A percentile compares a stretch with the other conserved stretches of the same genome.
phyloP scores from a whole-genome alignment of 2,797 vertebrate genomes.

The Acipenser transmontanus region DNA sequence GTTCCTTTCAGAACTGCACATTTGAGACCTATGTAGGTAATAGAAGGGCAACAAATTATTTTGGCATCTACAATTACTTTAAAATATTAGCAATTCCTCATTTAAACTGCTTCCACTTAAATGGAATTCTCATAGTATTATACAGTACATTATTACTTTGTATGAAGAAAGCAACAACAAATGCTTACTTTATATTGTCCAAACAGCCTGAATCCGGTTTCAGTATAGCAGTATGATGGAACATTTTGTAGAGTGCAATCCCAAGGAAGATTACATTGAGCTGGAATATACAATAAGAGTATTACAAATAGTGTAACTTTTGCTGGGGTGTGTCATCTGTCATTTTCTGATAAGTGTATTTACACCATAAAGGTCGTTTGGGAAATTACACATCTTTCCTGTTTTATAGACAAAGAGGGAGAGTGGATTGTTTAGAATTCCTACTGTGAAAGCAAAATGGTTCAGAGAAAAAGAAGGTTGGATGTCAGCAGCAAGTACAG shows the following conservation, averaged over 20 bases:
- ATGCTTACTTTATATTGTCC: constrained; percentile 98
- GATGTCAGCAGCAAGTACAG: too few relatives aligned
- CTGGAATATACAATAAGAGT: constrained; percentile 54
- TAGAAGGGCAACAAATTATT: too few relatives aligned
- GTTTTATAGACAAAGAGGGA: constrained; percentile 22
- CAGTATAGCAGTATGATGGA: constrained; percentile 95
- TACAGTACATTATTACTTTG: too few relatives aligned
- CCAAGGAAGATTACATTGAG: constrained; percentile 97
- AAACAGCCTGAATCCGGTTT: constrained; percentile 97
- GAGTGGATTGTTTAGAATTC: constrained; percentile 22
- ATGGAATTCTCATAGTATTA: too few relatives aligned
- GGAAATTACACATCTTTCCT: constrained; percentile 33
- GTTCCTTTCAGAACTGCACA: too few relatives aligned
- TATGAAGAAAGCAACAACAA: constrained; percentile 5
- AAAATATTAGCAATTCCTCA: too few relatives aligned
- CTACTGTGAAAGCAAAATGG: constrained; percentile 3
- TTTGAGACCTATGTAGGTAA: too few relatives aligned
- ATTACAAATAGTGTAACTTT: not conserved
- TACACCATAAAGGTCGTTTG: constrained; percentile 9
- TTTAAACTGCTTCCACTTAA: too few relatives aligned
- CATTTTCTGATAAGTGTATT: constrained; percentile 1
- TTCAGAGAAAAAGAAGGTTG: not conserved
- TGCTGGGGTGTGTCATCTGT: not conserved
- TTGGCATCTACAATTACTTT: too few relatives aligned
- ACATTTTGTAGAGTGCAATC: constrained; percentile 98